Base-by-base conservation (phyloP, 2,888 invertebrate genomes). In the Odontomyia ornata region DNA sequence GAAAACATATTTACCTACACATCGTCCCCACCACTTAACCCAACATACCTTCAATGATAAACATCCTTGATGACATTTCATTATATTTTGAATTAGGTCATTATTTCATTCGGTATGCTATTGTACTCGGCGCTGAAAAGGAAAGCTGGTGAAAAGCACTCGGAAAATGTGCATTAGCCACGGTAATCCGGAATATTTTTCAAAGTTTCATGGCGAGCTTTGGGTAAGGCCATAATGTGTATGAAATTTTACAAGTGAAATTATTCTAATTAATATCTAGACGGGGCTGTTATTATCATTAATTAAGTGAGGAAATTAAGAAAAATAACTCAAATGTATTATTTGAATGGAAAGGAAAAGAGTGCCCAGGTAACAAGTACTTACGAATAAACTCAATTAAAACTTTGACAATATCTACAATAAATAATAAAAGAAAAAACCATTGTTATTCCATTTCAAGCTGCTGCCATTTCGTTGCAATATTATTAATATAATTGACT, bases 41-140 rank as follows among this genome's bases (percentile, higher is more conserved):
- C 9, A 36, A 9, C 9, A 36, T 18, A 52, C 9, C 21, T 25
- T 60, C 21, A 60, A 60, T 60, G 25, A 60, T 60, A 60, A 60
- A 60, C 25, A 60, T 60, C 57, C 57, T 60, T 36, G 65, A 65
- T 65, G 65, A 65, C 65, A 36, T 65, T 30, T 65, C 65, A 65
- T 65, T 65, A 43, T 65, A 28, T 65, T 65, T 65, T 30, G 36
- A 65, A 65, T 65, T 65, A 65, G 27, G 15, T 11, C 36, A 36
- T 65, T 65, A 30, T 65, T 27, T 30, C 30, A 30, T 36, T 36
- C 36, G 36, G 5, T 36, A 9, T 5, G 18, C 18, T 15, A n/a
- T 52, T 52, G 3, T 52, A 15, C 18, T 13, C 3, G 52, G 15
- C 52, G 52, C 4, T 18, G 52, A 52, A 52, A 52, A 52, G 36